A percentile compares a stretch with the other conserved stretches of the same genome.
These are phyloP conservation scores for Cabera pusaria DNA, from an alignment of 2,888 invertebrate species.

Conservation along the genomic window DNA sequence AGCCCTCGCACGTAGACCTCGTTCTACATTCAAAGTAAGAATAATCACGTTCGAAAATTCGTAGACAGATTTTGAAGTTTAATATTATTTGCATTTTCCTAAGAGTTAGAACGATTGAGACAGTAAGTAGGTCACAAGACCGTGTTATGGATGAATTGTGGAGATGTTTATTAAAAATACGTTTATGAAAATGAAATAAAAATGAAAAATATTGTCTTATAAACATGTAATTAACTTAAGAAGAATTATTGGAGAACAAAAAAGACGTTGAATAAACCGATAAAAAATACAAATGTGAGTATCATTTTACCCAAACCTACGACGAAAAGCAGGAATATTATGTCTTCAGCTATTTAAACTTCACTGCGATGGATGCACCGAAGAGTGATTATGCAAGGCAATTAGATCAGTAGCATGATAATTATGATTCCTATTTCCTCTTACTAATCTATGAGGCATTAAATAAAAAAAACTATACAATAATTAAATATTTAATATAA, in stretches of 20 bases:
- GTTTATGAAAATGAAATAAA: slow-evolving; percentile 82
- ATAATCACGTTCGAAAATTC: slow-evolving; percentile 78
- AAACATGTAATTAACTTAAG: slow-evolving; percentile 83
- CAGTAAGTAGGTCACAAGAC: slow-evolving; percentile 82
- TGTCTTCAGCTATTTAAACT: too few species aligned
- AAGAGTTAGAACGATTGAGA: slow-evolving; percentile 81
- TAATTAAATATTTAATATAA: slow-evolving; percentile 78
- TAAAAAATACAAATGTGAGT: slow-evolving; percentile 73
- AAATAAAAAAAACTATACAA: slow-evolving; percentile 7
- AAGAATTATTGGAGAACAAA: slow-evolving; percentile 81
- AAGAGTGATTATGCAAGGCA: too few species aligned
- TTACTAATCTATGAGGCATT: too few species aligned
- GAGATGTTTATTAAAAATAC: slow-evolving; percentile 82
- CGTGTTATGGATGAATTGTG: slow-evolving; percentile 81
- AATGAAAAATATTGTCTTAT: slow-evolving; percentile 82
- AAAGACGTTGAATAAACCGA: slow-evolving; percentile 83
- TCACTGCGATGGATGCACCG: too few species aligned
- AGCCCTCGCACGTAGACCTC: slow-evolving; percentile 57
- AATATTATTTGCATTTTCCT: slow-evolving; percentile 82
- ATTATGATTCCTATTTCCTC: too few species aligned
- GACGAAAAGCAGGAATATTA: too few species aligned
- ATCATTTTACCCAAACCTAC: slow-evolving; percentile 50
- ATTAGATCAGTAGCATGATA: too few species aligned
- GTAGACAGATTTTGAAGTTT: slow-evolving; percentile 80
- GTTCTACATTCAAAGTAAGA: slow-evolving; percentile 75